A percentile compares a stretch with the other conserved stretches of the same genome.
Conservation (phyloP, 2,113 vertebrate genomes). For the Holacanthus passer region DNA sequence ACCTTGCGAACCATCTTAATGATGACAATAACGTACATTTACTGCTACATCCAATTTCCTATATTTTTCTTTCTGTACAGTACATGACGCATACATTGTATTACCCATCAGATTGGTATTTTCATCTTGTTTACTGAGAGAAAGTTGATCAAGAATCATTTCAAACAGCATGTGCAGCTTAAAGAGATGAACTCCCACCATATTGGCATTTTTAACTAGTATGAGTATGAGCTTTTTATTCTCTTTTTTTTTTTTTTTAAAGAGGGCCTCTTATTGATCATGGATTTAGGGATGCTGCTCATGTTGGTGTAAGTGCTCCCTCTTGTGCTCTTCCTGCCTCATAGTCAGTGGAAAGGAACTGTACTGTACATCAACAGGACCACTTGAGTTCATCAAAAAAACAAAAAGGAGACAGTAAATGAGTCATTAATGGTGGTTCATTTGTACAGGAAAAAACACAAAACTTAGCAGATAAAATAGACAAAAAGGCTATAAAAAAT, state of each 20-base stretch:
- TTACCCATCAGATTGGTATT: neutral
- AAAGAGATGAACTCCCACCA: neutral
- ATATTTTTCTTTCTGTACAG: no score
- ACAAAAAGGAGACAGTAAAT: neutral
- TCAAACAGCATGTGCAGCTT: neutral
- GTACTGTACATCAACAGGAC: neutral
- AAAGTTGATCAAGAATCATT: neutral
- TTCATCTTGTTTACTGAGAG: neutral
- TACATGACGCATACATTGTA: no score
- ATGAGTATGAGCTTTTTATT: neutral
- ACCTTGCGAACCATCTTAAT: neutral
- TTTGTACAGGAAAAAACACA: neutral
- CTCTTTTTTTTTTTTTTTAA: no score
- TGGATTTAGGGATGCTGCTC: neutral
- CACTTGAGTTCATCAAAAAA: neutral
- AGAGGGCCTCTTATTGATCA: neutral
- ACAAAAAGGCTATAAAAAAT: no score
- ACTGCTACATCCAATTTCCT: neutral
- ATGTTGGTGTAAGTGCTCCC: constrained; percentile 50
- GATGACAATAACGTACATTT: neutral
- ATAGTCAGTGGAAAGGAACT: neutral
- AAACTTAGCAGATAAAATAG: neutral
- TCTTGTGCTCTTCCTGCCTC: constrained; percentile 50
- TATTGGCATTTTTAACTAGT: neutral
- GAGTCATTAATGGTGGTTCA: neutral